phyloP scores from a whole-genome alignment of 2,888 invertebrate genomes.

The Drosophila setosimentum region DNA sequence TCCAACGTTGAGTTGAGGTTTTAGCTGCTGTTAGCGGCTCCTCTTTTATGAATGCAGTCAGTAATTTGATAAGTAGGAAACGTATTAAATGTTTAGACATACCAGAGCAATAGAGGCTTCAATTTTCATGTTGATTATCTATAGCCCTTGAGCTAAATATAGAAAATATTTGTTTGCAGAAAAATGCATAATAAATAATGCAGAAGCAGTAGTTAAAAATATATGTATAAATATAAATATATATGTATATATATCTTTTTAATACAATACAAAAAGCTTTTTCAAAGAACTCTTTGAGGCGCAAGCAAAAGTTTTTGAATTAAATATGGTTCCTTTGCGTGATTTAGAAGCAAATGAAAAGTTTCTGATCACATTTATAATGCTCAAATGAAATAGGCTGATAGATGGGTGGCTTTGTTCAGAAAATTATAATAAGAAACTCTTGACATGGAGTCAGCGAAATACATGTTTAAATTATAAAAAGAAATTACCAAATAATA shows the following conservation, averaged over 20 bases:
- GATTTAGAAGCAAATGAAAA: background rate
- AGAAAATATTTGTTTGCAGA: background rate
- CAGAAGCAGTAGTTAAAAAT: background rate
- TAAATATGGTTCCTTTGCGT: background rate
- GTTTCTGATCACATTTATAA: background rate
- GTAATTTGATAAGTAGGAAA: constrained; percentile 59
- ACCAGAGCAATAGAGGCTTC: background rate
- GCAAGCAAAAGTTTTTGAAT: background rate
- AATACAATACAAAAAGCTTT: background rate
- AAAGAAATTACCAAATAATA: background rate
- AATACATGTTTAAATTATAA: too few relatives aligned
- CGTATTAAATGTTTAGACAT: constrained; percentile 37
- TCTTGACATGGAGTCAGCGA: too few relatives aligned
- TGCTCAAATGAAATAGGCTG: too few relatives aligned
- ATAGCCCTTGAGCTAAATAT: background rate
- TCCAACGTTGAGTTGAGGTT: constrained; percentile 19
- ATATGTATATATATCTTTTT: background rate
- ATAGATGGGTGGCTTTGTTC: too few relatives aligned
- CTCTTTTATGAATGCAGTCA: constrained; percentile 15
- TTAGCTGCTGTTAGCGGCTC: constrained; percentile 25
- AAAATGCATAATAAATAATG: background rate
- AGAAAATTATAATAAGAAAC: too few relatives aligned
- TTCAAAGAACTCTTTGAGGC: too few relatives aligned
- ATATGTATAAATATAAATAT: background rate
- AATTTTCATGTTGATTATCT: background rate